Base-by-base conservation (phyloP, 2,113 vertebrate genomes). In the Capreolus pygargus region DNA sequence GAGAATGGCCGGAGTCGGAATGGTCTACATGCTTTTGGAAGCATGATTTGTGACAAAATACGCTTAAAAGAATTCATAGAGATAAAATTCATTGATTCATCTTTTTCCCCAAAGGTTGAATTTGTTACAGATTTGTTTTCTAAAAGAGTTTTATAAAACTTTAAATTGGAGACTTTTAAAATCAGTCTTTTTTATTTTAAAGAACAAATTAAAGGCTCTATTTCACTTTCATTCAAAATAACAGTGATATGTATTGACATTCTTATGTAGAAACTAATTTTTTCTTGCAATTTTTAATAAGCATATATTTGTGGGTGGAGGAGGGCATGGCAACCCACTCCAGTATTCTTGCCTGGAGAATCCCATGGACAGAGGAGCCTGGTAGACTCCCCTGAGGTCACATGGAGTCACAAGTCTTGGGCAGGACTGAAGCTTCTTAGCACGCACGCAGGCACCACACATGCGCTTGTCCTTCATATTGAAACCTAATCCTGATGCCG, bases 251-350 rank as follows among this genome's bases (percentile, higher is more conserved):
- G 3, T 6, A 30, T 2, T 76, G 58, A 21, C 28, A 83, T 21
- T 74, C 12, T 60, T 81, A 85, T 14, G 4, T 33, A 74, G 16
- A 43, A 76, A 55, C 23, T n/a, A 36, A 15, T 16, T 25, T 70
- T 25, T 28, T 78, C 21, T 57, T 25, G 15, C 7, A 58, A 83
- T 94, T 58, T 94, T 70, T 67, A 96, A 64, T 60, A 85, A 91
- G 52, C 28, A 30, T 19, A 3, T 87, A 30, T 83, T 57, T 36
- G 23, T 52, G 45, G 23, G 2, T 50, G 47, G 36, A 74, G 36
- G n/a, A 39, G 21, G 67, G 67, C 67, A 39, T 74, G n/a, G 21
- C 10, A 74, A 74, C 36, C 36, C 11, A 23, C 67, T 39, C 67
- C 67, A 39, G 19, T 70, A 70, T 70, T 39, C n/a, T 23, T 70